Evolutionary conservation across 2,888 invertebrate species (phyloP).

Genomic region (Scaptomyza parva): DNA sequence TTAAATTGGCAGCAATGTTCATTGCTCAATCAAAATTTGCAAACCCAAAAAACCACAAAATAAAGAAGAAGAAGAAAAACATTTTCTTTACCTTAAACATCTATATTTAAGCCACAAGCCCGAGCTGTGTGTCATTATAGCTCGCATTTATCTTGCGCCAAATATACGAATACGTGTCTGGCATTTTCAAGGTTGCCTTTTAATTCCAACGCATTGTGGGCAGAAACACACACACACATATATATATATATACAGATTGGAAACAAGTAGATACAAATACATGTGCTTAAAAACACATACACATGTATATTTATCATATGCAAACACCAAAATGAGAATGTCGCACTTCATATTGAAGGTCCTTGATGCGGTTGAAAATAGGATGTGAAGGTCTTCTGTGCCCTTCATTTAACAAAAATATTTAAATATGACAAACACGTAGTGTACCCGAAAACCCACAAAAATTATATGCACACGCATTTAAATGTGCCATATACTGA

Average conservation of each 20-base stretch:
- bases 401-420: constrained; percentile 60
- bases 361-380: constrained; percentile 54
- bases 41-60: constrained; percentile 24
- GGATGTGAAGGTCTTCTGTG: constrained; percentile 43
- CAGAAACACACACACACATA: constrained; percentile 32
- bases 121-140: constrained; percentile 33
- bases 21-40: constrained; percentile 26
- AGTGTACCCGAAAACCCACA: constrained; percentile 33
- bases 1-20: constrained; percentile 57
- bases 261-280: constrained; percentile 16
- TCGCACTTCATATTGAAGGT: constrained; percentile 70
- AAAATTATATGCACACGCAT: constrained; percentile 9
- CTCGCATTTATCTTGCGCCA: constrained; percentile 50
- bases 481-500: constrained; percentile 6
- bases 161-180: constrained; percentile 68
- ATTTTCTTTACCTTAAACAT: constrained; percentile 27
- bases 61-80: not conserved
- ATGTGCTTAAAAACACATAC: constrained; percentile 11
- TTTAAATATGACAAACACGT: constrained; percentile 72
- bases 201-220: constrained; percentile 53
- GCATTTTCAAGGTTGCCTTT: constrained; percentile 75
- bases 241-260: constrained; percentile 4
- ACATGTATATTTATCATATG: constrained; percentile 46
- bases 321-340: constrained; percentile 73
- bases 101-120: constrained; percentile 40